Conservation (phyloP, 2,113 vertebrate genomes). For the Myxocyprinus asiaticus region DNA sequence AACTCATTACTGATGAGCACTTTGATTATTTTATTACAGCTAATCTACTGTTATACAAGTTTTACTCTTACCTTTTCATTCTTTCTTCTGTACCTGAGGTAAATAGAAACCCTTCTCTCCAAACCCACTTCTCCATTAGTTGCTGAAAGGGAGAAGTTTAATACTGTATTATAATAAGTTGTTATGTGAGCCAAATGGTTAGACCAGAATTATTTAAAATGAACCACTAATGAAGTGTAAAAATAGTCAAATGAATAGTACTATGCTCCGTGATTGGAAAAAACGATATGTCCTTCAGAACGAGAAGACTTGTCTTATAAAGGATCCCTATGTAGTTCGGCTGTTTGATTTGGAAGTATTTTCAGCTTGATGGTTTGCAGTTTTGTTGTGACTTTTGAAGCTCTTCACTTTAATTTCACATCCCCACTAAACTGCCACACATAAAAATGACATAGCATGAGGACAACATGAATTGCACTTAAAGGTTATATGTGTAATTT, state of each 20-base stretch:
- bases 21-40: neutral
- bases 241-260: conserved; percentile 76
- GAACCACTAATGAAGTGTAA: conserved; percentile 80
- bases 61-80: conserved; percentile 15
- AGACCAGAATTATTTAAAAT: conserved; percentile 81
- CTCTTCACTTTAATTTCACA: neutral
- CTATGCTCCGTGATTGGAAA: conserved; percentile 72
- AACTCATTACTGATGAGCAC: conserved; percentile 1
- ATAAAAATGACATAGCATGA: neutral
- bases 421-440: neutral
- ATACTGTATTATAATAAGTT: conserved; percentile 66
- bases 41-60: conserved; percentile 15
- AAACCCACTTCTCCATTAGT: neutral
- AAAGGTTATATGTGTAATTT: no score
- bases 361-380: neutral
- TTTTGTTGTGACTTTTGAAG: neutral
- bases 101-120: neutral
- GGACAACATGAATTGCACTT: no score
- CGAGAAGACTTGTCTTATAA: no score
- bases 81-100: conserved; percentile 17
- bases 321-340: no score
- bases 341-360: neutral
- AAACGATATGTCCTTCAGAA: conserved; percentile 66
- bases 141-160: conserved; percentile 53
- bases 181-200: conserved; percentile 61